Conservation (phyloP, 2,113 vertebrate genomes). For the Pelmatolapia mariae region DNA sequence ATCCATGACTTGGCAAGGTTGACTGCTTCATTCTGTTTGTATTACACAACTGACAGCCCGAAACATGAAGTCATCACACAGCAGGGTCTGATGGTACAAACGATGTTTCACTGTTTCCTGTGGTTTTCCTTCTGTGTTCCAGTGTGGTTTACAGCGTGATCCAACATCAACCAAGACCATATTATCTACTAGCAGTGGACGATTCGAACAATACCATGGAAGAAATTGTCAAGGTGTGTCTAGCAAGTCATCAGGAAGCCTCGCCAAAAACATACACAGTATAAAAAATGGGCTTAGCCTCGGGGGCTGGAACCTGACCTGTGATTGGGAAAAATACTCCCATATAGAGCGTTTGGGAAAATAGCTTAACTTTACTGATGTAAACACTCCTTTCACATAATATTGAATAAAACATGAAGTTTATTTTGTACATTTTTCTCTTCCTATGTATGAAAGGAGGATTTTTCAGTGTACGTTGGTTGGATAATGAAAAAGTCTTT, state of each 20-base stretch:
- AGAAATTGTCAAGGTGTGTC: conserved; percentile 80
- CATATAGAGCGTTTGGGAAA: not conserved
- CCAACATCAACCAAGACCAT: conserved; percentile 69
- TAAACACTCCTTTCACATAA: not conserved
- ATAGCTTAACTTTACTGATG: not conserved
- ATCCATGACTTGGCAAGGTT: conserved; percentile 85
- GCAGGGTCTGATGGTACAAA: not conserved
- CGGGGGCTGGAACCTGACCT: not conserved
- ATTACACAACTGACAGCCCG: not conserved
- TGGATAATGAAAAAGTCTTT: not conserved
- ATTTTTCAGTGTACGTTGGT: not conserved
- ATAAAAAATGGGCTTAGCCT: not conserved
- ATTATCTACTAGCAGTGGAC: conserved; percentile 86
- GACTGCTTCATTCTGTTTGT: not conserved
- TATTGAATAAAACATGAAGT: not conserved
- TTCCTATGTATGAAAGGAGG: not conserved
- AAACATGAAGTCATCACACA: no score
- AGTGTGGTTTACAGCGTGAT: conserved; percentile 86
- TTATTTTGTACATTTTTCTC: not conserved
- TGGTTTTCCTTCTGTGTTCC: not conserved
- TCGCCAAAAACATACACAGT: not conserved
- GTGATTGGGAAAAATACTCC: not conserved
- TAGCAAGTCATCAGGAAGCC: not conserved
- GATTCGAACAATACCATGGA: conserved; percentile 73
- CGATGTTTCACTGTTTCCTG: not conserved